These are phyloP conservation scores for Heliconius aoede DNA, from an alignment of 2,888 invertebrate species.

Conservation along the genomic window DNA sequence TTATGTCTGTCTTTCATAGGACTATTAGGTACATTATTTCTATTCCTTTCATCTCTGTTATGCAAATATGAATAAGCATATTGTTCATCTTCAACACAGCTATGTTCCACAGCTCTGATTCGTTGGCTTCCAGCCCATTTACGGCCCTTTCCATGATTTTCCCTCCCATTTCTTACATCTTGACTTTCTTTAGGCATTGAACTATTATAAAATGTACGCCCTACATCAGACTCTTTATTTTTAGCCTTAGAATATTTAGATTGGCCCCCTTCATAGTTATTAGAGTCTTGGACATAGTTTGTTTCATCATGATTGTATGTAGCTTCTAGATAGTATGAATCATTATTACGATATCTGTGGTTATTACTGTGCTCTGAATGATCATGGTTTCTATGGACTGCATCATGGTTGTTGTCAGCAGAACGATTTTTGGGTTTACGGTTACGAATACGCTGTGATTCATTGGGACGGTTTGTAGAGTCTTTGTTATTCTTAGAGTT, in stretches of 20 bases:
- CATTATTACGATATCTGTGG: slow-evolving; percentile 44
- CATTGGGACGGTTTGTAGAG: slow-evolving; percentile 37
- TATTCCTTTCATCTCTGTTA: slow-evolving; percentile 59
- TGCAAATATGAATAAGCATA: slow-evolving; percentile 70
- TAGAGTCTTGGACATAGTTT: slow-evolving; percentile 48
- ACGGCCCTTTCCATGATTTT: slow-evolving; percentile 59
- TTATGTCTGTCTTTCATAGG: slow-evolving; percentile 62
- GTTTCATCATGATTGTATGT: slow-evolving; percentile 44
- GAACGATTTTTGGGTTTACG: slow-evolving; percentile 51
- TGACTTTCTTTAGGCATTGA: slow-evolving; percentile 67
- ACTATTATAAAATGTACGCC: slow-evolving; percentile 74
- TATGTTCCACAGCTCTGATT: slow-evolving; percentile 62
- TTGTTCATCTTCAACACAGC: slow-evolving; percentile 71
- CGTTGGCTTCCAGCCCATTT: slow-evolving; percentile 72
- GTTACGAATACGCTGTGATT: slow-evolving; percentile 50
- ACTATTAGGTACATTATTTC: slow-evolving; percentile 58
- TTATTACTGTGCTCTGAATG: slow-evolving; percentile 45
- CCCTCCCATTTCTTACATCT: slow-evolving; percentile 67
- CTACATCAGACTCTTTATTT: slow-evolving; percentile 66
- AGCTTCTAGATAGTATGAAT: slow-evolving; percentile 43
- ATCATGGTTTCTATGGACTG: slow-evolving; percentile 48
- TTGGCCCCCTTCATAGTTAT: slow-evolving; percentile 62
- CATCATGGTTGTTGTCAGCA: slow-evolving; percentile 51
- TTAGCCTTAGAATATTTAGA: slow-evolving; percentile 64
- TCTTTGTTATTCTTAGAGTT: slow-evolving; percentile 38